Evolutionary conservation across 2,113 vertebrate species (phyloP).

Genomic region (Mirounga angustirostris): DNA sequence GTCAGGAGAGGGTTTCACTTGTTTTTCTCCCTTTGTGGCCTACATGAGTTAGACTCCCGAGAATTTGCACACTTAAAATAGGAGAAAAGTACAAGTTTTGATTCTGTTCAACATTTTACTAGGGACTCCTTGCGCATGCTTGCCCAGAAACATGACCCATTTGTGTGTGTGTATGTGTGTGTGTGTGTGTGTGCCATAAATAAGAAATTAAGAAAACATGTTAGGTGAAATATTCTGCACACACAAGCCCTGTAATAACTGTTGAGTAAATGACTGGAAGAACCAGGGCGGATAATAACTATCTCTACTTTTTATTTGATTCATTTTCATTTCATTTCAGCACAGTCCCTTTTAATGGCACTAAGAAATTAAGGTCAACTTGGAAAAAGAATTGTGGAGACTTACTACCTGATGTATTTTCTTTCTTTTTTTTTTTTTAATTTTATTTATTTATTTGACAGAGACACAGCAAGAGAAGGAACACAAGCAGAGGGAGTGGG

Average conservation of each 20-base stretch:
- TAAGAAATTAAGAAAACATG: neutral
- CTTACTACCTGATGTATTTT: neutral
- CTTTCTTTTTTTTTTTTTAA: neutral
- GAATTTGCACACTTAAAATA: neutral
- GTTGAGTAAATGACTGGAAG: neutral
- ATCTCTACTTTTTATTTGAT: neutral
- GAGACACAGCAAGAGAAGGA: too few relatives aligned
- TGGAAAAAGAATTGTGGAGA: conserved; percentile 37
- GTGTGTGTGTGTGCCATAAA: neutral
- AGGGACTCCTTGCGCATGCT: neutral
- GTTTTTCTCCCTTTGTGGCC: neutral
- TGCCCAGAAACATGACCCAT: neutral
- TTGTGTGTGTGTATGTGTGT: neutral
- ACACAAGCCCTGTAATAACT: neutral
- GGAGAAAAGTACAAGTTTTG: neutral
- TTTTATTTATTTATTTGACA: too few relatives aligned
- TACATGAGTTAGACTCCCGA: neutral
- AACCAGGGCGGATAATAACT: neutral
- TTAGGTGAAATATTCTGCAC: neutral
- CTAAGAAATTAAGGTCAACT: conserved; percentile 1
- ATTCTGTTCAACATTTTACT: neutral
- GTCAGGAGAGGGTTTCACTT: neutral
- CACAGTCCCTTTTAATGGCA: neutral
- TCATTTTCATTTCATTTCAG: conserved; percentile 48
- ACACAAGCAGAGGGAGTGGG: too few relatives aligned